Percentiles rank a stretch among this genome's conserved stretches.
These are phyloP conservation scores for Pagrus major DNA, from an alignment of 2,113 vertebrate species.

Conservation along the genomic window DNA sequence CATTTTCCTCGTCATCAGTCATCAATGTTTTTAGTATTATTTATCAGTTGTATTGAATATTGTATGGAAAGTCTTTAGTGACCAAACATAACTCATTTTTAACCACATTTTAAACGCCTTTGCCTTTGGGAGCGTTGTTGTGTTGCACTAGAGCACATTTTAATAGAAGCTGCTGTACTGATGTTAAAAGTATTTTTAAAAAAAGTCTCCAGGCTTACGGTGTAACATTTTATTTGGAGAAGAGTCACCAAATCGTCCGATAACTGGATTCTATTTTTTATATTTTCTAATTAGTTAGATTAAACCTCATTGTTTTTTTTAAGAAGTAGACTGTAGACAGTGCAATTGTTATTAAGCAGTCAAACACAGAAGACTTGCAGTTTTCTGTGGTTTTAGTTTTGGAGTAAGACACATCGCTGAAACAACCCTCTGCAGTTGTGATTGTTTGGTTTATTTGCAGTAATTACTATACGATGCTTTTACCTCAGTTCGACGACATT, in stretches of 20 bases:
- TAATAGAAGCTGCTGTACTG: background rate
- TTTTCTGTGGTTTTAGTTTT: constrained; percentile 12
- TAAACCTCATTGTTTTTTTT: background rate
- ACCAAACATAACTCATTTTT: too few relatives aligned
- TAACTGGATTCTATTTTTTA: background rate
- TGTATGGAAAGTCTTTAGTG: background rate
- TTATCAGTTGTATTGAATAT: background rate
- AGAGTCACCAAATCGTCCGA: background rate
- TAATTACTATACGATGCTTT: background rate
- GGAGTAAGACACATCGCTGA: background rate
- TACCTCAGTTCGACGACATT: background rate
- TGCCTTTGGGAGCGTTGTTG: background rate
- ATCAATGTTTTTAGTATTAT: background rate
- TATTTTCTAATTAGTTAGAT: background rate
- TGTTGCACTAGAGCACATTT: background rate
- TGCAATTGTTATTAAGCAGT: background rate
- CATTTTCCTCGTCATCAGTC: background rate
- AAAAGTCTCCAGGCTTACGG: background rate
- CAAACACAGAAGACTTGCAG: background rate
- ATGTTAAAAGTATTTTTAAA: too few relatives aligned
- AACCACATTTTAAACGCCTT: background rate
- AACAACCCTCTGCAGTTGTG: background rate
- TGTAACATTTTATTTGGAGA: too few relatives aligned
- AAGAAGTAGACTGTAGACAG: background rate
- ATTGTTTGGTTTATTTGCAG: background rate